Percentiles rank a stretch among this genome's conserved stretches.
phyloP scores from a whole-genome alignment of 2,797 vertebrate species.

The Sebastes baramenuke region DNA sequence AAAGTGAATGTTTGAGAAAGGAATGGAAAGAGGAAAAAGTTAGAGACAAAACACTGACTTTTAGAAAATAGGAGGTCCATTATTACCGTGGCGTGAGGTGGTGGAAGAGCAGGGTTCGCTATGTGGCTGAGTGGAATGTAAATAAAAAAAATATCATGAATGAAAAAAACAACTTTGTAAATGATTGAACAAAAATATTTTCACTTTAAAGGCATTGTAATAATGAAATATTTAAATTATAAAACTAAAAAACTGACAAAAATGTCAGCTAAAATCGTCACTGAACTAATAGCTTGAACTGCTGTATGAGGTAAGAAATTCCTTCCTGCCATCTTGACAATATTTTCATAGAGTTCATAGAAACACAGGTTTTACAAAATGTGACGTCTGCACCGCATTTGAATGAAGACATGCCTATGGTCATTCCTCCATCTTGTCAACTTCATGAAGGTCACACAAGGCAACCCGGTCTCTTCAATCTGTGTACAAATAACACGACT shows the following conservation, averaged over 20 bases:
- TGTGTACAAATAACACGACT: not conserved
- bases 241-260: not conserved
- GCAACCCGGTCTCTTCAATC: not conserved
- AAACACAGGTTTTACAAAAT: not conserved
- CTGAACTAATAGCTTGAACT: not conserved
- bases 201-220: not conserved
- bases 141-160: not conserved
- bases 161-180: not conserved
- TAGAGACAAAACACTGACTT: not conserved
- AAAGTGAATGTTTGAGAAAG: slow-evolving; percentile 18
- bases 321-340: not conserved
- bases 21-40: not conserved
- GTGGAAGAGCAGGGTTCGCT: not conserved
- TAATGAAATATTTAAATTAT: not conserved
- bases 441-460: not conserved
- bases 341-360: not conserved
- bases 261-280: not conserved
- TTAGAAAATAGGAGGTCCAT: not conserved
- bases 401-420: not conserved
- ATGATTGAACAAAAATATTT: not conserved
- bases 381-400: not conserved
- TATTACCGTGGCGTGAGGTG: not conserved
- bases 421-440: not conserved
- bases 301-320: no score
- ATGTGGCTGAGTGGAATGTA: not conserved